Evolutionary conservation across 2,888 invertebrate species (phyloP), one percentile per base, ranked within the genome.

Genomic region (Chamaedrilus cognettii): DNA sequence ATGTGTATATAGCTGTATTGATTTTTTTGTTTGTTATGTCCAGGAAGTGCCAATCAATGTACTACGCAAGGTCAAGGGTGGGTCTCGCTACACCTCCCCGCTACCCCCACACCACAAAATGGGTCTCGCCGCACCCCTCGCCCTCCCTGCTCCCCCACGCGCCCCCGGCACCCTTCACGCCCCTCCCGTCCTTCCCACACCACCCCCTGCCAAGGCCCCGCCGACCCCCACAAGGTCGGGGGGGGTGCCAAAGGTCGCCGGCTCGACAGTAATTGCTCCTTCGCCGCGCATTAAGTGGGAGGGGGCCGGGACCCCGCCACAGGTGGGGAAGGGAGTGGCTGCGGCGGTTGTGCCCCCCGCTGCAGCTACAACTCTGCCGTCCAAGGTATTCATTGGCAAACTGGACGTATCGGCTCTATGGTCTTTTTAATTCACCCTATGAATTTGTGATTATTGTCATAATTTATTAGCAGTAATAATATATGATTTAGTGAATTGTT

Each of bases 41-140:
- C 55, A 52, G 55, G 55, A 52, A 52, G 55, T 52, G 26, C 55
- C 11, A 26, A 52, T 52, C 11, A 52, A 52, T 52, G 19, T 11
- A 4, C 7, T 58, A 58, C 33, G 33, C 7, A 58, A 60, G 42
- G 42, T 30, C 7, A 60, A 60, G n/a, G 60, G 26, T 15, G 49
- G 34, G 7, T 56, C 67, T 62, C 51, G 68, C 15, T 65, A 65
- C 65, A 61, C 65, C 28, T 60, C 67, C 26, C 65, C 70, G 5
- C 51, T 64, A n/a, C 65, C 70, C 11, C 57, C 61, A 2, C 49
- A 60, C 19, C 59, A 55, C 52, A 60, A 60, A 33, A 69, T 34
- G 56, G 49, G 55, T 19, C 19, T 51, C 26, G 55, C 55, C 15
- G 55, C 55, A 11, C 55, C 55, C 15, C 7, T 15, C 7, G 7